Evolutionary conservation across 2,797 vertebrate species (phyloP).

Genomic region (Hipposideros larvatus): DNA sequence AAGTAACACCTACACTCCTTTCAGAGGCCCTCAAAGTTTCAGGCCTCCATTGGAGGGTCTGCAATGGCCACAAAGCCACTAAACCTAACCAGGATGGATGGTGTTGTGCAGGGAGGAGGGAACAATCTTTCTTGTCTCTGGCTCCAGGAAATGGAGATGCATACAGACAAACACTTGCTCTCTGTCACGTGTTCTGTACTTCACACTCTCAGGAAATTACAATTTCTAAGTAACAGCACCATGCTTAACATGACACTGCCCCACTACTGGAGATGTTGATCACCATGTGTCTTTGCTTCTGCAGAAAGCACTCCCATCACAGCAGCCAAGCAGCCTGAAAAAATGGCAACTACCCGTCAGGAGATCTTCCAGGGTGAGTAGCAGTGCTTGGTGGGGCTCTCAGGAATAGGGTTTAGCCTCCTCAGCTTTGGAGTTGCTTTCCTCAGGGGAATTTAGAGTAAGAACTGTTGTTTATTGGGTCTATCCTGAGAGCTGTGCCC

Average conservation of each 20-base stretch:
- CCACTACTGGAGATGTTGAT: neutral
- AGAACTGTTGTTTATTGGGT: neutral
- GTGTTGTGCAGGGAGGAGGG: neutral
- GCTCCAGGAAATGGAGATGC: neutral
- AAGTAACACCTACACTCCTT: slow-evolving; percentile 54
- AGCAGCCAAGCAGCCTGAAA: slow-evolving; percentile 89
- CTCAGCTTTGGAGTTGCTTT: neutral
- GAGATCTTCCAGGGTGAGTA: slow-evolving; percentile 92
- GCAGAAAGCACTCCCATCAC: slow-evolving; percentile 87
- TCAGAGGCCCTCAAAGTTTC: neutral
- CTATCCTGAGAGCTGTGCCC: neutral
- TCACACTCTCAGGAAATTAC: neutral
- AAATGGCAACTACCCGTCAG: slow-evolving; percentile 90
- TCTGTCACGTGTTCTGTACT: neutral
- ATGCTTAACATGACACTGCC: neutral
- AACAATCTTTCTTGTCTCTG: neutral
- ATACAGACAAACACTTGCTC: too few relatives aligned
- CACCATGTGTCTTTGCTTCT: neutral
- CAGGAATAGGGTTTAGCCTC: neutral
- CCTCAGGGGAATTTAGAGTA: neutral
- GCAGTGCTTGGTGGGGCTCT: neutral
- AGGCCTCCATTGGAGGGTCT: neutral
- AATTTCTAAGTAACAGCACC: too few relatives aligned
- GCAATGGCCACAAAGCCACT: neutral
- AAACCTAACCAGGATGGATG: neutral